phyloP scores from a whole-genome alignment of 2,113 vertebrate species.

The Phyllostomus discolor region DNA sequence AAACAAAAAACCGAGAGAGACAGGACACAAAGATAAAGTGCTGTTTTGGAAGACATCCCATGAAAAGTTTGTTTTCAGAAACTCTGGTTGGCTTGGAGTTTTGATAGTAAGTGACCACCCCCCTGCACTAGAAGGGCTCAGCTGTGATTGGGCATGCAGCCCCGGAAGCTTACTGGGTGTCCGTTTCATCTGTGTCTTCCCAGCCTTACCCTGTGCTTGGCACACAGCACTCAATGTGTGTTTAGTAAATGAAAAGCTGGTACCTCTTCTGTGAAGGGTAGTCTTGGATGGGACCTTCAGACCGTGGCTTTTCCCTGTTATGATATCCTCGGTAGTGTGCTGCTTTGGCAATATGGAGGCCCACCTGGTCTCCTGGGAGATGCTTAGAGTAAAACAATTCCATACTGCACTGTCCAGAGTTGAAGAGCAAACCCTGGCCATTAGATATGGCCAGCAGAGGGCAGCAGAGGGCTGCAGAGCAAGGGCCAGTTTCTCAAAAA shows the following conservation, averaged over 20 bases:
- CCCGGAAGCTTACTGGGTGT: neutral
- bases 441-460: constrained; percentile 1
- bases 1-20: no score
- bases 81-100: neutral
- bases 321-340: neutral
- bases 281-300: neutral
- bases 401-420: neutral
- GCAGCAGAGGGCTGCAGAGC: constrained; percentile 49
- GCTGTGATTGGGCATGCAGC: neutral
- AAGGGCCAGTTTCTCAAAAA: neutral
- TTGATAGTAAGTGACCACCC: neutral
- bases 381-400: neutral
- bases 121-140: neutral
- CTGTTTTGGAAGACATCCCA: neutral
- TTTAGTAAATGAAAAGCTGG: neutral
- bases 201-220: neutral
- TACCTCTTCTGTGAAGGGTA: neutral
- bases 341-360: neutral
- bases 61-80: neutral
- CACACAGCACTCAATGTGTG: neutral
- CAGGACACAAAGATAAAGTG: neutral
- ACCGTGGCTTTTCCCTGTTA: neutral
- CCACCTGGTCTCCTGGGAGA: neutral
- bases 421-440: neutral
- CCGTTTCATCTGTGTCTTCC: neutral